phyloP scores from a whole-genome alignment of 2,888 invertebrate species.

The Dryomyza anilis region DNA sequence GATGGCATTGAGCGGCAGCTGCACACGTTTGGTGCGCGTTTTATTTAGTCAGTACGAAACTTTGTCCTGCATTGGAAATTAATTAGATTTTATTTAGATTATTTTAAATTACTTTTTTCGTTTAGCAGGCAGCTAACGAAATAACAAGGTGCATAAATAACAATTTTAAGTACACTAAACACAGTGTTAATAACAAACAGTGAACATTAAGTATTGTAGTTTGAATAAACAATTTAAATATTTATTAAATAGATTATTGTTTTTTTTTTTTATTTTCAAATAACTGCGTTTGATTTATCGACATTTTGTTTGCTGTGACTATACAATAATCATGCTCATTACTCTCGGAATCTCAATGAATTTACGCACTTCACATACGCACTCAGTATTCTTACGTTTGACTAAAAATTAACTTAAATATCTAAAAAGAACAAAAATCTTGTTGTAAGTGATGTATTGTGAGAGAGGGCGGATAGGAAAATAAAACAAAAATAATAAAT shows the following conservation, averaged over 20 bases:
- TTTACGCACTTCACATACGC: background rate
- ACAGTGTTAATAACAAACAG: too few species aligned
- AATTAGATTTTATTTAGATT: too few species aligned
- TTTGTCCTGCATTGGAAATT: slow-evolving; percentile 54
- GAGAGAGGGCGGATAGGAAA: too few species aligned
- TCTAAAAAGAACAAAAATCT: background rate
- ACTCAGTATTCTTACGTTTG: background rate
- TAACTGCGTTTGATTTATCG: too few species aligned
- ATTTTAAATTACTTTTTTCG: too few species aligned
- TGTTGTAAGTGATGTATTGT: slow-evolving; percentile 8
- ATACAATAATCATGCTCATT: background rate
- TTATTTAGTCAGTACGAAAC: slow-evolving; percentile 52
- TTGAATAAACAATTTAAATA: background rate
- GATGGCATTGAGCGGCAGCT: slow-evolving; percentile 49
- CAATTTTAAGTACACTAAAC: too few species aligned
- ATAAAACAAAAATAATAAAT: slow-evolving; percentile 7
- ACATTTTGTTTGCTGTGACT: too few species aligned
- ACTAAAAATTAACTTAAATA: background rate
- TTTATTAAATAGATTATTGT: background rate
- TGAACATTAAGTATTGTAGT: background rate
- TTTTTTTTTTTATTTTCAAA: background rate
- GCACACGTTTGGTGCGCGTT: slow-evolving; percentile 53
- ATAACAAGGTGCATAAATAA: too few species aligned
- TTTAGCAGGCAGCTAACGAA: too few species aligned
- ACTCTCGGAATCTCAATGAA: background rate